Percentiles rank a stretch among this genome's conserved stretches.
Conservation (phyloP, 2,113 vertebrate species). For the Silurus asotus region DNA sequence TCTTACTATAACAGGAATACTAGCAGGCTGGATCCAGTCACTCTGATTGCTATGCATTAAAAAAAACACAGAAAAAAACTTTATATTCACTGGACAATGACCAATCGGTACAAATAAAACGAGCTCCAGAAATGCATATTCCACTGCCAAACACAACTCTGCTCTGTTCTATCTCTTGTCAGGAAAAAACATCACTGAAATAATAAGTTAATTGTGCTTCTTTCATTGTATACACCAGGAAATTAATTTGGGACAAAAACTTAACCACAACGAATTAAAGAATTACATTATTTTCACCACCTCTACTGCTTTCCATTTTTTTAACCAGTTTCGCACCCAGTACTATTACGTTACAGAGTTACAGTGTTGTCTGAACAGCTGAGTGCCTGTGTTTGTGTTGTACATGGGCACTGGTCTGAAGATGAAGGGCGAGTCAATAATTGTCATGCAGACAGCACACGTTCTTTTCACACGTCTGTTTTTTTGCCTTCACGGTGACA, state of each 20-base stretch:
- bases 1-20: background rate
- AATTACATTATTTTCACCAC: constrained; percentile 35
- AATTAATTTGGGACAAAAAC: constrained; percentile 43
- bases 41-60: background rate
- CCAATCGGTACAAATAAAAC: background rate
- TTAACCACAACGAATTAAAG: constrained; percentile 24
- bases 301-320: constrained; percentile 14
- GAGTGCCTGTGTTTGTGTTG: constrained; percentile 14
- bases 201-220: constrained; percentile 46
- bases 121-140: background rate
- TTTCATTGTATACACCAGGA: constrained; percentile 26
- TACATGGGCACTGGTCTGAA: background rate
- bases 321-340: constrained; percentile 7
- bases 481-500: background rate
- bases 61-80: background rate
- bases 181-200: constrained; percentile 42
- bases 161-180: constrained; percentile 17
- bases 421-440: background rate
- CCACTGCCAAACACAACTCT: background rate
- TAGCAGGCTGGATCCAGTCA: background rate
- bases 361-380: constrained; percentile 12
- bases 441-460: background rate
- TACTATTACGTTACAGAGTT: constrained; percentile 25
- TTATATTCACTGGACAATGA: background rate
- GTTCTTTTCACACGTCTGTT: background rate